Evolutionary conservation across 2,888 invertebrate genomes (phyloP).

Genomic region (Acleris emargana): DNA sequence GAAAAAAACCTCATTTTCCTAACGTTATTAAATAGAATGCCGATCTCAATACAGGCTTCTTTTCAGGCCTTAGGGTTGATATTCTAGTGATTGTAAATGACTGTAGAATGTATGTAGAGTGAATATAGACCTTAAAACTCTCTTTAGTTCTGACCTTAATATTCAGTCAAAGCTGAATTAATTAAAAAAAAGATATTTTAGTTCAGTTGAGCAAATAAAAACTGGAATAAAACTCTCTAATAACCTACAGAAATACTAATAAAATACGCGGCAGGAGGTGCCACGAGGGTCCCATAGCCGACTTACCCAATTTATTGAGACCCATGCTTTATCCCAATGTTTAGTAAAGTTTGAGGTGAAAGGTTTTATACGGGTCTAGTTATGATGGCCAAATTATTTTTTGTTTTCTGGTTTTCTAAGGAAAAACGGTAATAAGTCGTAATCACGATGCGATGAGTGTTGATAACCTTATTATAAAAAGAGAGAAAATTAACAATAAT

Average conservation of each 20-base stretch:
- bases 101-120: too few relatives aligned
- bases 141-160: too few relatives aligned
- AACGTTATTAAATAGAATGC: too few relatives aligned
- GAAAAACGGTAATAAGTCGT: conserved; percentile 29
- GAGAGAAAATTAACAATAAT: too few relatives aligned
- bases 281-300: conserved; percentile 18
- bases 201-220: conserved; percentile 46
- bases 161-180: too few relatives aligned
- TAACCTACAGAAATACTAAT: conserved; percentile 52
- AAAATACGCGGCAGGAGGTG: conserved; percentile 50
- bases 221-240: conserved; percentile 53
- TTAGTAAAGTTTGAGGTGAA: neutral
- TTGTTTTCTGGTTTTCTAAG: conserved; percentile 36
- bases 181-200: too few relatives aligned
- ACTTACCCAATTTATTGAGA: conserved; percentile 21
- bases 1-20: too few relatives aligned
- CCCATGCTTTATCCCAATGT: conserved; percentile 4
- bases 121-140: too few relatives aligned
- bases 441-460: conserved; percentile 23
- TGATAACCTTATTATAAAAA: too few relatives aligned
- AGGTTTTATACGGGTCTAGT: conserved; percentile 27
- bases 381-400: conserved; percentile 37
- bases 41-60: too few relatives aligned
- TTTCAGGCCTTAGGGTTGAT: too few relatives aligned
- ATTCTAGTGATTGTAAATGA: too few relatives aligned